These are phyloP conservation scores for Laterallus jamaicensis DNA, from an alignment of 2,113 vertebrate species.

Conservation along the genomic window DNA sequence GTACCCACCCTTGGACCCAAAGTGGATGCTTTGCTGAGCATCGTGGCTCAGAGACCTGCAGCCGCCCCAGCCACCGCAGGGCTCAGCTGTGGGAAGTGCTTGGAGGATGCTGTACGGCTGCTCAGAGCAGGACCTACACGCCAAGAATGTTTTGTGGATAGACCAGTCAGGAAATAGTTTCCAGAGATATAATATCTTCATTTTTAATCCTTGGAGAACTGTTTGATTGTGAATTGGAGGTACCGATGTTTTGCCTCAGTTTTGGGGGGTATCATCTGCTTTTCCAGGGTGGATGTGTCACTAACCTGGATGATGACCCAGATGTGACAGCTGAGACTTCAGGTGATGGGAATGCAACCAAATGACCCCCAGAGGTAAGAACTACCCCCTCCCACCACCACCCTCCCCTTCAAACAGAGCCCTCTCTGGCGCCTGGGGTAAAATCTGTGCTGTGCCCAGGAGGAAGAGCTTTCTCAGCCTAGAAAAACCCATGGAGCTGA, in stretches of 20 bases:
- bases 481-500: not conserved
- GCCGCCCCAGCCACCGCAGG: rapidly evolving
- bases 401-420: not conserved
- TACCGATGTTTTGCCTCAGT: not conserved
- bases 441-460: not conserved
- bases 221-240: not conserved
- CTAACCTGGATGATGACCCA: not conserved
- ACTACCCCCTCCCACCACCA: rapidly evolving
- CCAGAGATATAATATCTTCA: not conserved
- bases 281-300: not conserved
- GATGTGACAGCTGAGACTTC: not conserved
- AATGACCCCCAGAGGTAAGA: not conserved
- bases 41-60: not conserved
- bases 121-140: not conserved
- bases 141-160: not conserved
- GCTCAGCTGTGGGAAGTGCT: not conserved
- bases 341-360: not conserved
- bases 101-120: not conserved
- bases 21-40: not conserved
- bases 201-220: not conserved
- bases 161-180: not conserved
- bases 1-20: rapidly evolving
- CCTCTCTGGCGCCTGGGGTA: not conserved
- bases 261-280: not conserved
- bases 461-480: not conserved